Conservation (phyloP, 2,113 vertebrate species). For the Orcinus orca region DNA sequence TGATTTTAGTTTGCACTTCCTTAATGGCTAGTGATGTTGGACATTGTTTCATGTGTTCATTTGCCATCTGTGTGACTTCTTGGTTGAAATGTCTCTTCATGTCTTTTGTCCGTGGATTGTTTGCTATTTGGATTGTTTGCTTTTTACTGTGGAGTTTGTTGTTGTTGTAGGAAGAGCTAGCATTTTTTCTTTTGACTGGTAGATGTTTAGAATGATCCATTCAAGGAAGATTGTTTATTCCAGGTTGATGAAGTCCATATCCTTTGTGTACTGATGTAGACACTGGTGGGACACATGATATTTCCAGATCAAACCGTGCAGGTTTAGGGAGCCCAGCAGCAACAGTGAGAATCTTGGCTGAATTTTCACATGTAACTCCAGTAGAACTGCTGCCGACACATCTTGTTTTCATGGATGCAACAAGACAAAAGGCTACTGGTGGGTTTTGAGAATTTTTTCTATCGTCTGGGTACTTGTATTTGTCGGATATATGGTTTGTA, state of each 20-base stretch:
- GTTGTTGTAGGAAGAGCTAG: neutral
- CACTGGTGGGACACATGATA: neutral
- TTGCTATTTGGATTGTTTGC: neutral
- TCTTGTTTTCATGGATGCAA: neutral
- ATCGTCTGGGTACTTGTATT: neutral
- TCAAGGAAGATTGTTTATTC: neutral
- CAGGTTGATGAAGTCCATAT: neutral
- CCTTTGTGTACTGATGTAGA: neutral
- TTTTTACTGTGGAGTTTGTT: neutral
- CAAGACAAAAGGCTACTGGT: neutral
- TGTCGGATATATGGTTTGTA: neutral
- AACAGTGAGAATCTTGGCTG: neutral
- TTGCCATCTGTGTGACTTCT: neutral
- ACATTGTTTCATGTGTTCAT: neutral
- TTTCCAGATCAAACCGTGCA: neutral
- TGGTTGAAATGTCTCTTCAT: neutral
- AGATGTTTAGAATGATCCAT: neutral
- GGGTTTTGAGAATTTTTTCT: neutral
- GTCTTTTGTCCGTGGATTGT: neutral
- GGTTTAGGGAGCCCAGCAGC: neutral
- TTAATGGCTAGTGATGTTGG: neutral
- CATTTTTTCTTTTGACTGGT: neutral
- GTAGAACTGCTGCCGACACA: neutral
- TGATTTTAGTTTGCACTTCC: slow-evolving; percentile 1
- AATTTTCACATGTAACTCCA: neutral